Evolutionary conservation across 2,888 invertebrate species (phyloP), one percentile per base, ranked within the genome.

Genomic region (Andrena praecox): DNA sequence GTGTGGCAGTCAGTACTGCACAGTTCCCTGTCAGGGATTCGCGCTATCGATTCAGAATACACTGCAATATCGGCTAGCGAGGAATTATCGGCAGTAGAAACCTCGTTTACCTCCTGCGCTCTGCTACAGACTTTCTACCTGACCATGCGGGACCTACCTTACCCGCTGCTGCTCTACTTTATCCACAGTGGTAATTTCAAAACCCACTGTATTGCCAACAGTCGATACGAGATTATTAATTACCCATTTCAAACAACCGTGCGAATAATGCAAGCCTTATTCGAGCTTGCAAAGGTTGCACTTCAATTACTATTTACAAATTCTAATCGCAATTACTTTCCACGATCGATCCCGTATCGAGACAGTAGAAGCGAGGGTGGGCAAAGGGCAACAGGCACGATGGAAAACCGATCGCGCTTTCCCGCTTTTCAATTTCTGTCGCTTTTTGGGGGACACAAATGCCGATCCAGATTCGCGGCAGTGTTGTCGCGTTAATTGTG

Each of bases 401-500:
- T 29, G 33, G 24, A 63, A 42, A 10, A 33, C 2, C 33, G 10
- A 56, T 56, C n/a, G 2, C 20, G 48, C 5, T 8, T 20, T 10
- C 1, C 27, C 0, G 29, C 12, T 31, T 7, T 52, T 20, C n/a
- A 52, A n/a, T 27, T 48, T 20, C 50, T 5, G 20, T 27, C 35
- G 7, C 20, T 20, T 54, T 54, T 54, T 24, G 3, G 1, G 10
- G 20, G 62, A 63, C 31, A 12, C 70, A 77, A 77, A 35, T n/a
- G 42, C 27, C 31, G 2, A 20, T 64, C 27, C 59, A 60, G 64
- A 70, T 42, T 60, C 56, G 76, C 35, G 62, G 69, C 35, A 50
- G 50, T 27, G 48, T 60, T 75, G 42, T 60, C 31, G 59, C 64
- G 60, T 79, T 80, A 84, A 82, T 86, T 71, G 63, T 74, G 29